Evolutionary conservation across 1,140 invertebrate species (phyloP), one percentile per base, ranked within the genome.

Genomic region (Gryon sp.): DNA sequence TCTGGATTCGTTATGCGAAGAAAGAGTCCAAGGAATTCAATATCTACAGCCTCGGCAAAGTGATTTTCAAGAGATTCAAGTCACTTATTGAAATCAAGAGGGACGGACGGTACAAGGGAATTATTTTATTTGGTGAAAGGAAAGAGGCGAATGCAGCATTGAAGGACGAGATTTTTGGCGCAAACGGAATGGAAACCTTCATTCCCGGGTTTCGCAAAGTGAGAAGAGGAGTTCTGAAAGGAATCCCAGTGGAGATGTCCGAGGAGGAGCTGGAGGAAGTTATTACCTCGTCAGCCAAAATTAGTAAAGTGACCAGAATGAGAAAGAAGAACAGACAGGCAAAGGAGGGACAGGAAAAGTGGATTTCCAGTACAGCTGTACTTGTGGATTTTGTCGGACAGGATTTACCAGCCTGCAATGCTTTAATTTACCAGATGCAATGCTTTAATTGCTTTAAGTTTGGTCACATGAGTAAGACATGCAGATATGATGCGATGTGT

Each of bases 381-480:
- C 4, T 62, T 3, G 14, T 48, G 3, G 32, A 18, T 9, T 62
- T 62, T 11, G 16, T 16, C 1, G 57, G 57, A 8, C 14, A 48
- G 14, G 15, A 1, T 26, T 8, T 62, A 11, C 55, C 40, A 0
- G 32, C 28, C 2, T n/a, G n/a, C n/a, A n/a, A 26, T 2, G 19
- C 32, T n/a, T 12, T 12, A 8, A 41, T 62, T 7, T 36, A 34
- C n/a, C 43, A 18, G 6, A 43, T 50, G 32, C 52, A 57, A 20
- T 68, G 65, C 5, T 59, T 36, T 4, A 36, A 32, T 7, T 59
- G 43, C 14, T 59, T 32, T 18, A 28, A 9, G 2, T 69, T 57
- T 36, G 52, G 32, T 8, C 52, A 59, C 24, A 41, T 24, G 16
- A n/a, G 2, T 7, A 57, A 57, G 20, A 43, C 4, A 2, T 69